Conservation (phyloP, 2,113 vertebrate genomes). For the Daboia siamensis region DNA sequence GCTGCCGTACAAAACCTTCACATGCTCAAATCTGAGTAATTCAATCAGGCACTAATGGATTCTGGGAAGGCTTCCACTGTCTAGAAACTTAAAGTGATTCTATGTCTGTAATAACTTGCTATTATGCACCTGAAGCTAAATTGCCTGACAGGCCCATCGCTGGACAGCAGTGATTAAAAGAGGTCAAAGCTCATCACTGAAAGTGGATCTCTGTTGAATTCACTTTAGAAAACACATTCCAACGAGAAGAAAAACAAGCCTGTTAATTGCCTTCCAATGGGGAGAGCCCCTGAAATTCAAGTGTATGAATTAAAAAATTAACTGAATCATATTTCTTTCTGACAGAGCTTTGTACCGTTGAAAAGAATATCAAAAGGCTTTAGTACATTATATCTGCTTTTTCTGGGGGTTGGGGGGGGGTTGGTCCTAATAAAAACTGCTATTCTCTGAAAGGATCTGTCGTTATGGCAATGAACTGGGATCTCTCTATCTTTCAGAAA, state of each 20-base stretch:
- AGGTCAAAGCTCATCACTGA: constrained; percentile 66
- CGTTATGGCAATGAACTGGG: background rate
- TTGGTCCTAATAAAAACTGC: background rate
- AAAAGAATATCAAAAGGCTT: constrained; percentile 21
- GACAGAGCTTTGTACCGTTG: constrained; percentile 31
- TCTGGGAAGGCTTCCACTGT: constrained; percentile 72
- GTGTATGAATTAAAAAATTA: constrained; percentile 11
- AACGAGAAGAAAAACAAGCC: constrained; percentile 20
- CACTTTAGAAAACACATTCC: constrained; percentile 54
- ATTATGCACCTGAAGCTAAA: constrained; percentile 71
- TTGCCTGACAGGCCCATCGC: constrained; percentile 65
- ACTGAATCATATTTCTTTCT: constrained; percentile 39
- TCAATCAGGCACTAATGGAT: constrained; percentile 76
- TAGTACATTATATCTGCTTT: constrained; percentile 32
- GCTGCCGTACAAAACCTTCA: constrained; percentile 75
- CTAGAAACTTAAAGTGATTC: constrained; percentile 72
- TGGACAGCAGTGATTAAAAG: constrained; percentile 69
- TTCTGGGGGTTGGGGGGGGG: rapidly evolving
- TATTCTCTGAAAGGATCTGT: background rate
- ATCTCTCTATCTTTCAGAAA: background rate
- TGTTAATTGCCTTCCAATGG: constrained; percentile 37
- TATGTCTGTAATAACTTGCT: constrained; percentile 67
- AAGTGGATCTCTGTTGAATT: constrained; percentile 54
- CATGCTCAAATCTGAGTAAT: constrained; percentile 73
- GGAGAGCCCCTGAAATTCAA: constrained; percentile 44